Conservation (phyloP, 2,888 invertebrate genomes). For the Epinotia brunnichana region DNA sequence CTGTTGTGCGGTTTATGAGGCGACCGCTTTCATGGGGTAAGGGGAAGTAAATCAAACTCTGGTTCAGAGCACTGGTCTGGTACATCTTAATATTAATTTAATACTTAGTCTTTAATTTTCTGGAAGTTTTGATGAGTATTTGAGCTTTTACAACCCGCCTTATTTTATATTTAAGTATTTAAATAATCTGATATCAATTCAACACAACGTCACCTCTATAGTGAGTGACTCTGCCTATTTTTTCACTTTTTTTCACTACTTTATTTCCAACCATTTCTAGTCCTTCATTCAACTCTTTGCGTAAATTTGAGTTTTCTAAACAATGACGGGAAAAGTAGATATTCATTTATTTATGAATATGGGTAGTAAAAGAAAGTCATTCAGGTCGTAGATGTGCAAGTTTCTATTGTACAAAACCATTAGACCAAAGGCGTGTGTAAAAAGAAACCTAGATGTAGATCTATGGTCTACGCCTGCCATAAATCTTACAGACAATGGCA, state of each 20-base stretch:
- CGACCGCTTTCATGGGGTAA: constrained; percentile 10
- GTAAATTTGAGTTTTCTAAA: background rate
- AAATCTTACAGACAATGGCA: constrained; percentile 33
- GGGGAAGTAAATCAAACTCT: constrained; percentile 8
- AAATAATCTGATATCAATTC: no score
- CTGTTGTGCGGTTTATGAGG: constrained; percentile 6
- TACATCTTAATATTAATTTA: background rate
- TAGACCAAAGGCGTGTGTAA: constrained; percentile 1
- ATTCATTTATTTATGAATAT: background rate
- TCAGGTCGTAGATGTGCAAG: background rate
- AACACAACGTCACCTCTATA: no score
- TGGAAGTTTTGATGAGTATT: background rate
- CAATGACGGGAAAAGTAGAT: background rate
- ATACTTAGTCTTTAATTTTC: background rate
- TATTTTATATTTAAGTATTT: no score
- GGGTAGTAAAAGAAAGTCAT: background rate
- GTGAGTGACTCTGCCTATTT: no score
- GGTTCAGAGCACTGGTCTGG: background rate
- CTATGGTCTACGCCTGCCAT: constrained; percentile 14
- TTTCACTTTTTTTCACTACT: no score
- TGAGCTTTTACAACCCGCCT: no score
- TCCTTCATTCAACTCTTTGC: background rate
- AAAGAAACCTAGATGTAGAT: constrained; percentile 18
- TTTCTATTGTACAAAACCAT: background rate
- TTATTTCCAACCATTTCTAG: background rate